Evolutionary conservation across 2,113 vertebrate species (phyloP), one percentile per base, ranked within the genome.

Genomic region (Sterrhoptilus dennistouni): DNA sequence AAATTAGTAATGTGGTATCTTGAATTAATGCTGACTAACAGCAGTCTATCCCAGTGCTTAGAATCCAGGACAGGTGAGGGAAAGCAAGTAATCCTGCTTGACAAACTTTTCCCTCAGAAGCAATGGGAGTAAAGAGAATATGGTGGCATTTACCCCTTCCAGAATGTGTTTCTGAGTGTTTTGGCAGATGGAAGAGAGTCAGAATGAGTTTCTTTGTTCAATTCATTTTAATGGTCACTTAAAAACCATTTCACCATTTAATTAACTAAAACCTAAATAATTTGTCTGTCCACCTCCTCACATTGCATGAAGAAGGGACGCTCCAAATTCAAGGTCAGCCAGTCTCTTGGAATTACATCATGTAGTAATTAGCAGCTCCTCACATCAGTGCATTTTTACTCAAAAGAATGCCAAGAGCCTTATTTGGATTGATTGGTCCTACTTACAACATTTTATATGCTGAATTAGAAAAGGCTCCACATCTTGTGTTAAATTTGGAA

Each of bases 111-210:
- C 36, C 8, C 31, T 10, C 3, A 12, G 4, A 42, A 31, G 7
- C 11, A 80, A 66, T 13, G 2, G 6, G 10, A 45, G 0, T 38
- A 33, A 56, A 31, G 79, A 83, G 13, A 71, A 38, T 36, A 22
- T 0, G 1, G 8, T 66, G 19, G 18, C 7, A 68, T 69, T 78
- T 66, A 40, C 22, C 24, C 7, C 38, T 80, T 70, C 11, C 1
- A 14, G 8, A 69, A 52, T 9, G 5, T 42, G 6, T 2, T 84
- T 83, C 61, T 79, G 21, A 38, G 9, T 27, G 3, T n/a, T 71
- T 29, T 24, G 27, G 35, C 11, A n/a, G 29, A 23, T 29, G 7
- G n/a, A 53, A 74, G 25, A 17, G 2, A 2, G 5, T 10, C 0
- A 0, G 17, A 42, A 31, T 9, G 40, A 3, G 2, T 72, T 86